Conservation (phyloP, 2,888 invertebrate species). For the Conchocele bisecta region DNA sequence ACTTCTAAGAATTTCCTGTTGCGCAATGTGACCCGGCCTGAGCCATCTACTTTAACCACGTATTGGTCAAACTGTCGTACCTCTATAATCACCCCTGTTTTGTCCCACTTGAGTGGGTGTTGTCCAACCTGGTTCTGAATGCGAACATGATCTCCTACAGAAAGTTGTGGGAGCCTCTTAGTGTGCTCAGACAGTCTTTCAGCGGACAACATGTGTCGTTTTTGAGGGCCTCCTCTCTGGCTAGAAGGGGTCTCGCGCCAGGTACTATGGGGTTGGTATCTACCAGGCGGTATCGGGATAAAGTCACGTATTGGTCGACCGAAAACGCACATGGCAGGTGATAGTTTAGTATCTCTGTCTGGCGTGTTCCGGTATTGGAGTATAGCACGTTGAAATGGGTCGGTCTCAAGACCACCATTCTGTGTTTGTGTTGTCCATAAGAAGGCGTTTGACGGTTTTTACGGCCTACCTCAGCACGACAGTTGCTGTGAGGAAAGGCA, state of each 20-base stretch:
- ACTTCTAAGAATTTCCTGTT: constrained; percentile 61
- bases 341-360: constrained; percentile 62
- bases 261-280: constrained; percentile 52
- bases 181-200: constrained; percentile 60
- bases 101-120: constrained; percentile 66
- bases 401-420: constrained; percentile 61
- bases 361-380: constrained; percentile 65
- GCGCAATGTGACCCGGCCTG: constrained; percentile 53
- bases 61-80: constrained; percentile 63
- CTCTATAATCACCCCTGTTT: constrained; percentile 61
- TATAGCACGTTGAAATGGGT: constrained; percentile 59
- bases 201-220: constrained; percentile 56
- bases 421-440: constrained; percentile 63
- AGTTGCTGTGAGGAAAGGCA: constrained; percentile 62
- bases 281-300: constrained; percentile 46
- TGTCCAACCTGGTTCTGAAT: constrained; percentile 64
- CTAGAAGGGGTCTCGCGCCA: constrained; percentile 54
- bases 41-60: constrained; percentile 48
- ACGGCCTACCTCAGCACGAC: too few relatives aligned
- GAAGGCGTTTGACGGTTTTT: constrained; percentile 64
- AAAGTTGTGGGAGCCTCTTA: constrained; percentile 39
- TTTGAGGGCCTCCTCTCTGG: constrained; percentile 58
- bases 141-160: constrained; percentile 56
- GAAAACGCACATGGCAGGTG: constrained; percentile 64
- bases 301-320: constrained; percentile 59